A percentile compares a stretch with the other conserved stretches of the same genome.
phyloP scores from a whole-genome alignment of 2,888 invertebrate species.

The Mesorhabditis belari region DNA sequence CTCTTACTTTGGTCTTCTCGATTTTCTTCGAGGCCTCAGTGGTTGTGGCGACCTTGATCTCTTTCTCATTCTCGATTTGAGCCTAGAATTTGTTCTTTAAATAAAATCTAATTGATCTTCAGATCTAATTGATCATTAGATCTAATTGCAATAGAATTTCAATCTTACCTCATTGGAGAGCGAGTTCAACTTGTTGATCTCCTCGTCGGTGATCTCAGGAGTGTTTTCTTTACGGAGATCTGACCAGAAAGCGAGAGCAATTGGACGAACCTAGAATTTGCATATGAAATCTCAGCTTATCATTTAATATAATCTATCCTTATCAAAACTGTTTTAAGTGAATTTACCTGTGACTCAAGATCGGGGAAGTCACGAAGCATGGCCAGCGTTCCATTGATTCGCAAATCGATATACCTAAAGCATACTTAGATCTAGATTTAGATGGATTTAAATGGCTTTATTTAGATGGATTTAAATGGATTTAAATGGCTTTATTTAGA shows the following conservation, averaged over 20 bases:
- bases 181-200: conserved; percentile 14
- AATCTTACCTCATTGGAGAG: conserved; percentile 35
- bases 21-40: conserved; percentile 6
- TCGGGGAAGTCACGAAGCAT: conserved; percentile 52
- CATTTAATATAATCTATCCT: conserved; percentile 16
- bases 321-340: too few relatives aligned
- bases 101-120: conserved; percentile 11
- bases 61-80: conserved; percentile 20
- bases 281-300: neutral
- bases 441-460: neutral
- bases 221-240: conserved; percentile 51
- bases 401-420: conserved; percentile 54
- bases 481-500: too few relatives aligned
- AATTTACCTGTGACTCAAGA: conserved; percentile 44
- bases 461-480: neutral
- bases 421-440: neutral
- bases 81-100: conserved; percentile 7
- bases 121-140: neutral
- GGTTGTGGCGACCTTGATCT: conserved; percentile 20
- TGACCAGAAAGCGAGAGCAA: conserved; percentile 47
- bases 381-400: conserved; percentile 54
- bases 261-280: neutral
- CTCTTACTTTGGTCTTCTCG: conserved; percentile 14
- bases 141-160: conserved; percentile 4
- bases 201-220: conserved; percentile 38